phyloP scores from a whole-genome alignment of 2,888 invertebrate genomes.

The Eupithecia subumbrata region DNA sequence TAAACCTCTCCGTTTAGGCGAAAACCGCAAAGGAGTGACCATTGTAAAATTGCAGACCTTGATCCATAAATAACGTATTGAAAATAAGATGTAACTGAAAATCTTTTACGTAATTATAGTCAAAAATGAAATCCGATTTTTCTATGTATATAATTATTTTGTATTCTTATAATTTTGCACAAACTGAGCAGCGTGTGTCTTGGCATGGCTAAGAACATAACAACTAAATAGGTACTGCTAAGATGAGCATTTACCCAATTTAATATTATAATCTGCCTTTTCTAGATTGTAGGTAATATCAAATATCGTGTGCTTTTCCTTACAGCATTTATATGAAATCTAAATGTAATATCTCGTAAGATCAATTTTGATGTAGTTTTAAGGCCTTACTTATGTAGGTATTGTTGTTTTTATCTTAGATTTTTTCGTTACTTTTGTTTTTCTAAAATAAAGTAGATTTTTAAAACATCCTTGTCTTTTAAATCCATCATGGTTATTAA shows the following conservation, averaged over 20 bases:
- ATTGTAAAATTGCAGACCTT: neutral
- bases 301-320: constrained; percentile 35
- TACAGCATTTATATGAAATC: constrained; percentile 53
- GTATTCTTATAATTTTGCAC: neutral
- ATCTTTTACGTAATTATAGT: neutral
- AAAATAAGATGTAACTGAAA: neutral
- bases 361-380: constrained; percentile 46
- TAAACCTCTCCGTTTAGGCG: neutral
- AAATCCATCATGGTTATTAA: too few species aligned
- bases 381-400: constrained; percentile 34
- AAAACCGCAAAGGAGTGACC: neutral
- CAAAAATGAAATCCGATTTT: neutral
- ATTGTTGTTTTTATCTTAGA: constrained; percentile 50
- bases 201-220: neutral
- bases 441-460: constrained; percentile 57
- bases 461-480: constrained; percentile 47
- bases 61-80: neutral
- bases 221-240: constrained; percentile 39
- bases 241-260: constrained; percentile 19
- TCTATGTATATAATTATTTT: neutral
- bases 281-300: constrained; percentile 36
- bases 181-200: neutral
- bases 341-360: constrained; percentile 46
- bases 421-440: constrained; percentile 55
- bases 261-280: constrained; percentile 20